A percentile compares a stretch with the other conserved stretches of the same genome.
These are phyloP conservation scores for Ochropacha duplaris DNA, from an alignment of 2,888 invertebrate genomes.

Conservation along the genomic window DNA sequence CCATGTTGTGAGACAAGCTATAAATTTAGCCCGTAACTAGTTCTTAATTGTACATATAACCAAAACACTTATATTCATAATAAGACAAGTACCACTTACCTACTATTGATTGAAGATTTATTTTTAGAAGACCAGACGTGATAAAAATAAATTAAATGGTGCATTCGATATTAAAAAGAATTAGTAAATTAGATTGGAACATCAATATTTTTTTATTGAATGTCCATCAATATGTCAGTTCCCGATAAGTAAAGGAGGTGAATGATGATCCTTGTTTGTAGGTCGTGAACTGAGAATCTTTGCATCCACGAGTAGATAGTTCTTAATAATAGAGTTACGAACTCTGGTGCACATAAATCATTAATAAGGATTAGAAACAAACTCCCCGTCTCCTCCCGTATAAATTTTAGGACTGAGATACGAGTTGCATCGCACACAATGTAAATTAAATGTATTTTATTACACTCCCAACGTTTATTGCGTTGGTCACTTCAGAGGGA, in stretches of 20 bases:
- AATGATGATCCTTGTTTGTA: conserved; percentile 16
- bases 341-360: conserved; percentile 28
- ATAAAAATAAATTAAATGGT: conserved; percentile 16
- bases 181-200: conserved; percentile 28
- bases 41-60: neutral
- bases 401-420: neutral
- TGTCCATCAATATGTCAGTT: conserved; percentile 45
- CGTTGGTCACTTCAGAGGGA: neutral
- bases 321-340: conserved; percentile 4
- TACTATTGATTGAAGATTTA: conserved; percentile 45
- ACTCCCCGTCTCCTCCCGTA: neutral
- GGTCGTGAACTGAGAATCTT: neutral
- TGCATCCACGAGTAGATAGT: neutral
- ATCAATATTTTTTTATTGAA: conserved; percentile 47
- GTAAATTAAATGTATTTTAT: neutral
- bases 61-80: neutral
- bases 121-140: conserved; percentile 43
- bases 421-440: neutral
- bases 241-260: conserved; percentile 41
- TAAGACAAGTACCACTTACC: conserved; percentile 4
- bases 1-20: too few species aligned
- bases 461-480: neutral
- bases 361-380: conserved; percentile 8
- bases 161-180: conserved; percentile 31
- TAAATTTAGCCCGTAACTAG: too few species aligned